Conservation (phyloP, 2,113 vertebrate species). For the Cygnus atratus region DNA sequence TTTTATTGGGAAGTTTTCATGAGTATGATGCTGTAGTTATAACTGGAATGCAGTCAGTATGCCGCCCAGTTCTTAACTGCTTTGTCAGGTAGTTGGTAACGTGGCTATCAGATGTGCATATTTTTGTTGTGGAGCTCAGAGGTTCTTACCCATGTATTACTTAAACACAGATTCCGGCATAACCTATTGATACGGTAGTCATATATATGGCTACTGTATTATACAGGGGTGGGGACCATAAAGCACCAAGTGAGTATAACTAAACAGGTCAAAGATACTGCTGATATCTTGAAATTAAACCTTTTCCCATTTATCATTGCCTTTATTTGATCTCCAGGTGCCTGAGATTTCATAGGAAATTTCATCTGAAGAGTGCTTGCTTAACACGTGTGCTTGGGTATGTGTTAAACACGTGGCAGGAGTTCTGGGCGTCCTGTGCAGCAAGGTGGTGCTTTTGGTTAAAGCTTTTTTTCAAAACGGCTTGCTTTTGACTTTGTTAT, state of each 20-base stretch:
- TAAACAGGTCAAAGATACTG: not conserved
- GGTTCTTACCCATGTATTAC: not conserved
- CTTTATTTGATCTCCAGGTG: not conserved
- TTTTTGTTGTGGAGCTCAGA: not conserved
- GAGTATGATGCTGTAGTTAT: not conserved
- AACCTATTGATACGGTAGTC: not conserved
- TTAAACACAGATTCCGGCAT: not conserved
- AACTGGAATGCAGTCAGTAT: not conserved
- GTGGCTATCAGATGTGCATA: not conserved
- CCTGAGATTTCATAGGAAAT: not conserved
- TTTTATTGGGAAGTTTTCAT: not conserved
- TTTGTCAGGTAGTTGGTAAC: not conserved
- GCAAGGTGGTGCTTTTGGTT: not conserved
- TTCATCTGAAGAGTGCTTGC: not conserved
- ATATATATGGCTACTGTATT: too few relatives aligned
- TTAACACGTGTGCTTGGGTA: too few relatives aligned
- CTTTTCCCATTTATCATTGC: not conserved
- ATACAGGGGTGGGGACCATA: too few relatives aligned
- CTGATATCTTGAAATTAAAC: not conserved
- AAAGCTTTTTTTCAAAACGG: not conserved
- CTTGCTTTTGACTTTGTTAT: not conserved
- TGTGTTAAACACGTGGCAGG: too few relatives aligned
- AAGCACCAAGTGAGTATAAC: not conserved
- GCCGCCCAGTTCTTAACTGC: not conserved
- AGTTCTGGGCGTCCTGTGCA: not conserved